A percentile compares a stretch with the other conserved stretches of the same genome.
phyloP scores from a whole-genome alignment of 2,113 vertebrate species.

The Xenopus laevis region DNA sequence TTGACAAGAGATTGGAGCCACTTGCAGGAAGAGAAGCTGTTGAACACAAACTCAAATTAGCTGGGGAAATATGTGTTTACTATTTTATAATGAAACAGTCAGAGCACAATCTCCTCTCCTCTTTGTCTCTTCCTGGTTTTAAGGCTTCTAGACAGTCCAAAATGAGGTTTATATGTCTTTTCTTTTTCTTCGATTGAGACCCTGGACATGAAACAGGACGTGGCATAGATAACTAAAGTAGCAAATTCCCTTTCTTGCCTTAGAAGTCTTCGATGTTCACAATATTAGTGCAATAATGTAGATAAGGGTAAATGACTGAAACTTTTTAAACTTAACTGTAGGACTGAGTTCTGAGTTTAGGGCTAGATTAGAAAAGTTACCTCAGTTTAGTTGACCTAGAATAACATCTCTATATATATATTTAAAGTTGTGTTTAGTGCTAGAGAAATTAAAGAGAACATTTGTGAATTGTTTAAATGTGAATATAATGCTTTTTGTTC shows the following conservation, averaged over 20 bases:
- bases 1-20: background rate
- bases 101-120: constrained; percentile 7
- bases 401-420: background rate
- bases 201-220: constrained; percentile 10
- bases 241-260: constrained; percentile 33
- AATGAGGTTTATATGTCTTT: background rate
- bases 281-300: constrained; percentile 47
- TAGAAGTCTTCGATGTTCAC: constrained; percentile 44
- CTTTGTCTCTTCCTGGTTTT: constrained; percentile 24
- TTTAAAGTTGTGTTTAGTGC: constrained; percentile 26
- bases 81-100: constrained; percentile 1
- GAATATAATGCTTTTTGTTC: constrained; percentile 34
- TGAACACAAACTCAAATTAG: background rate
- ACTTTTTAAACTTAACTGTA: constrained; percentile 37
- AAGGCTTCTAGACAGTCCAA: constrained; percentile 4
- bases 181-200: background rate
- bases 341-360: constrained; percentile 39
- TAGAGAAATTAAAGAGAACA: constrained; percentile 4
- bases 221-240: constrained; percentile 25
- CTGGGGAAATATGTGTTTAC: constrained; percentile 15
- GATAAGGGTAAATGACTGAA: constrained; percentile 43
- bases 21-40: background rate
- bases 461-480: constrained; percentile 35
- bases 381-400: constrained; percentile 38
- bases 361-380: constrained; percentile 41